Evolutionary conservation across 2,888 invertebrate species (phyloP).

Genomic region (Meganola albula): DNA sequence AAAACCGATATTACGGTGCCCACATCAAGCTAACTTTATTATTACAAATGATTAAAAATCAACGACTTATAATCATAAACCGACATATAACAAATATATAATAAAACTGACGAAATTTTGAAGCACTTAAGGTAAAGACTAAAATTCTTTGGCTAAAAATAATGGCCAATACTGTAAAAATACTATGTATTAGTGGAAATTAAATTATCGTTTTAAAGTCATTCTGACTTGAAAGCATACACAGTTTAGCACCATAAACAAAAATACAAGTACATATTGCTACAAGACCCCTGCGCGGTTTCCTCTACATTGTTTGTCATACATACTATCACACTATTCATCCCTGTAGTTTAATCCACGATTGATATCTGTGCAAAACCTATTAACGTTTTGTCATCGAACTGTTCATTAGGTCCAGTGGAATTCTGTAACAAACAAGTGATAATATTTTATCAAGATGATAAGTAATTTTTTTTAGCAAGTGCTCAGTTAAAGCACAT

Average conservation of each 20-base stretch:
- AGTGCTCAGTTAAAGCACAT: no score
- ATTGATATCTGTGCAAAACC: slow-evolving; percentile 98
- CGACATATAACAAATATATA: no score
- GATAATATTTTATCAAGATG: no score
- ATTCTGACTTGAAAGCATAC: slow-evolving; percentile 20
- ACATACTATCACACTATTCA: neutral
- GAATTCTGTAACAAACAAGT: slow-evolving; percentile 86
- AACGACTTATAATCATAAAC: no score
- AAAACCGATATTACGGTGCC: slow-evolving; percentile 8
- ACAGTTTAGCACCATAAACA: slow-evolving; percentile 39
- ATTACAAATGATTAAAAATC: slow-evolving; percentile 10
- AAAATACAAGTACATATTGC: slow-evolving; percentile 29
- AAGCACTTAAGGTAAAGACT: slow-evolving; percentile 25
- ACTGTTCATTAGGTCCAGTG: slow-evolving; percentile 83
- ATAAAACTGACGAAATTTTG: no score
- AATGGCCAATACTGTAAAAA: slow-evolving; percentile 24
- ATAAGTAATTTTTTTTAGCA: no score
- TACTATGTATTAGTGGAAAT: slow-evolving; percentile 13
- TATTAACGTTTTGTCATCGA: slow-evolving; percentile 95
- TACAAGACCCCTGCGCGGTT: slow-evolving; percentile 17
- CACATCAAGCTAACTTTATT: slow-evolving; percentile 9
- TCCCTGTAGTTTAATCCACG: slow-evolving; percentile 79
- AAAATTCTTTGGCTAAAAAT: slow-evolving; percentile 32
- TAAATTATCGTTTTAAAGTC: slow-evolving; percentile 1
- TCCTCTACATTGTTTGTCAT: neutral